Evolutionary conservation across 2,113 vertebrate genomes (phyloP).

Genomic region (Buteo buteo): DNA sequence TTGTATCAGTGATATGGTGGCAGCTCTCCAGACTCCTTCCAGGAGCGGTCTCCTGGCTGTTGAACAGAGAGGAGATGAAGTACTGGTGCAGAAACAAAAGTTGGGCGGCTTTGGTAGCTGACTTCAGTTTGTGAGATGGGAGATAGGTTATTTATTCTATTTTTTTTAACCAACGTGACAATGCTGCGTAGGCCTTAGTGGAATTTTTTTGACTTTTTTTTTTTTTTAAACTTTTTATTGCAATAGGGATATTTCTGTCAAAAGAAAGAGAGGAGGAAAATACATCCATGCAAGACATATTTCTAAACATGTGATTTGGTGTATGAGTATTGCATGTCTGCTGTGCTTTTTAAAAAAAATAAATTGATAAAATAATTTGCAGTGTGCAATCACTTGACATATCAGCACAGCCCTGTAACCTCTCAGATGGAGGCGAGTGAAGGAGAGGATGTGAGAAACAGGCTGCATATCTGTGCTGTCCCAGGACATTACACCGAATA

Average conservation of each 20-base stretch:
- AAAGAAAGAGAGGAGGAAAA: neutral
- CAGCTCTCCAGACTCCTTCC: slow-evolving; percentile 15
- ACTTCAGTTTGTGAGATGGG: neutral
- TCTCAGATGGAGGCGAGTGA: neutral
- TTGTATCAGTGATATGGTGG: neutral
- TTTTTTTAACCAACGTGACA: neutral
- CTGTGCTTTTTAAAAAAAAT: neutral
- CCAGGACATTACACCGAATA: neutral
- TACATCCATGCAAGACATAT: neutral
- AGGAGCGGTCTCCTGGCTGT: neutral
- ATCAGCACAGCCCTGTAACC: neutral
- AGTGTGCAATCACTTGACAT: neutral
- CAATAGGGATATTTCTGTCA: neutral
- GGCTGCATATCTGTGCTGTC: neutral
- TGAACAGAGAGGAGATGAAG: neutral
- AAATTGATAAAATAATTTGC: neutral
- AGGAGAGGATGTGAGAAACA: neutral
- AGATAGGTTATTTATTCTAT: neutral
- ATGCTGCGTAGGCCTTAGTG: neutral
- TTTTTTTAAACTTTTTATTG: neutral
- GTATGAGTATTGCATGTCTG: neutral
- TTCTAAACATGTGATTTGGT: neutral
- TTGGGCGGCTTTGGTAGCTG: neutral
- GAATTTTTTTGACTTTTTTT: neutral
- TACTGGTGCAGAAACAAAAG: neutral